These are phyloP conservation scores for Piprites chloris DNA, from an alignment of 2,113 vertebrate species.

Conservation along the genomic window DNA sequence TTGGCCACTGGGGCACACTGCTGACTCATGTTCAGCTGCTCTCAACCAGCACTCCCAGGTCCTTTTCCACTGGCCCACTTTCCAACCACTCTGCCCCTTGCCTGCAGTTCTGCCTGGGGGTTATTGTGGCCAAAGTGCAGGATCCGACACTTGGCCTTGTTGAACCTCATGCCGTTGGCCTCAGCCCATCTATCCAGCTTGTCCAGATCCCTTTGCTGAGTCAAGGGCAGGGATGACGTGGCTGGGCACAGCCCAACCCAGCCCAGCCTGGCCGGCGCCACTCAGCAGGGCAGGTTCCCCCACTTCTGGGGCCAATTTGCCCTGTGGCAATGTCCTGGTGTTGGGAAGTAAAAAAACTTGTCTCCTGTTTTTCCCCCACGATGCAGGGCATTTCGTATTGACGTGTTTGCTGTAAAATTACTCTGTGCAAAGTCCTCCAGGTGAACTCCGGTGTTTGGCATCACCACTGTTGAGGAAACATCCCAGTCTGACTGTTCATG, in stretches of 20 bases:
- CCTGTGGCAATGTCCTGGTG: neutral
- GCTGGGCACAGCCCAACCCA: accelerated
- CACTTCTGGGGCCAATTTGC: neutral
- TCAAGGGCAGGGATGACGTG: neutral
- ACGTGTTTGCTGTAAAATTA: neutral
- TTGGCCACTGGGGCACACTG: neutral
- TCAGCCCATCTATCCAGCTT: neutral
- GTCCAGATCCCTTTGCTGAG: neutral
- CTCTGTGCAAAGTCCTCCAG: neutral
- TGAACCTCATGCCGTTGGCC: neutral
- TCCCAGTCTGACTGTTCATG: neutral
- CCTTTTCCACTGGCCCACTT: neutral
- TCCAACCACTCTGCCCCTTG: neutral
- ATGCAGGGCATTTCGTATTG: neutral
- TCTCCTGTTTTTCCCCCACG: neutral
- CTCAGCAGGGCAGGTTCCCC: neutral
- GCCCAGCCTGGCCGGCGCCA: neutral
- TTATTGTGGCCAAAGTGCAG: neutral
- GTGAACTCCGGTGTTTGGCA: accelerated
- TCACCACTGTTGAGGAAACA: neutral
- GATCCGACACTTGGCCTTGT: neutral
- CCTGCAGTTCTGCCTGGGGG: neutral
- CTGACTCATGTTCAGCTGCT: neutral
- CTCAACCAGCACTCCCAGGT: neutral
- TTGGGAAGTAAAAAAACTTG: neutral